Evolutionary conservation across 2,113 vertebrate species (phyloP).

Genomic region (Tiliqua scincoides): DNA sequence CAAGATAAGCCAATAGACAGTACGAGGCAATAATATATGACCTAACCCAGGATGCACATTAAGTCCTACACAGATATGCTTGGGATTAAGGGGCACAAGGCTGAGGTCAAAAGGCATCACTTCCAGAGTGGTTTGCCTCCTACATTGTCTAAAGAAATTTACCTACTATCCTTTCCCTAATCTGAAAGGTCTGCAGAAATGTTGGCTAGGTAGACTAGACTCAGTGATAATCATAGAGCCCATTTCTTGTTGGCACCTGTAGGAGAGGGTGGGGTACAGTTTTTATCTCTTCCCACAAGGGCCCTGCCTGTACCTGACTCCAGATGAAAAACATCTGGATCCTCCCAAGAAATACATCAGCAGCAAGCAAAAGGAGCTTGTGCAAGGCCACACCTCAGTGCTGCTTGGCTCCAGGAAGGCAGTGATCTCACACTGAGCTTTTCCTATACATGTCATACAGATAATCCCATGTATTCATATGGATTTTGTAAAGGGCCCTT

Average conservation of each 20-base stretch:
- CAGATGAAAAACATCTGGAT: constrained; percentile 52
- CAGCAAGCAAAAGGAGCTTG: not conserved
- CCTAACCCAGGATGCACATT: not conserved
- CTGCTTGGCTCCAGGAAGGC: not conserved
- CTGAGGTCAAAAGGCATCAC: not conserved
- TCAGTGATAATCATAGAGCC: not conserved
- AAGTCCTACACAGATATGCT: not conserved
- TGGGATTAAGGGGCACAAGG: not conserved
- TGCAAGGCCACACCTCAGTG: not conserved
- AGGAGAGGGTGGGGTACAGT: not conserved
- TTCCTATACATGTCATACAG: not conserved
- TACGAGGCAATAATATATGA: not conserved
- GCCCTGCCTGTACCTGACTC: constrained; percentile 58
- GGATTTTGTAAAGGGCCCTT: not conserved
- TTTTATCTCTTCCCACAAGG: not conserved
- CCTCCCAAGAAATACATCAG: constrained; percentile 27
- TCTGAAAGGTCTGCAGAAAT: fast-evolving
- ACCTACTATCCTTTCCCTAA: not conserved
- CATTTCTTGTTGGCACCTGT: constrained; percentile 47
- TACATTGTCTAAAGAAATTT: not conserved
- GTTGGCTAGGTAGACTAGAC: fast-evolving
- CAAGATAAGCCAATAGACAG: not conserved
- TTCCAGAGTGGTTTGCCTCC: not conserved
- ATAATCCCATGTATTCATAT: not conserved
- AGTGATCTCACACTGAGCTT: not conserved